These are phyloP conservation scores for Belonocnema kinseyi DNA, from an alignment of 1,140 invertebrate genomes.

Conservation along the genomic window DNA sequence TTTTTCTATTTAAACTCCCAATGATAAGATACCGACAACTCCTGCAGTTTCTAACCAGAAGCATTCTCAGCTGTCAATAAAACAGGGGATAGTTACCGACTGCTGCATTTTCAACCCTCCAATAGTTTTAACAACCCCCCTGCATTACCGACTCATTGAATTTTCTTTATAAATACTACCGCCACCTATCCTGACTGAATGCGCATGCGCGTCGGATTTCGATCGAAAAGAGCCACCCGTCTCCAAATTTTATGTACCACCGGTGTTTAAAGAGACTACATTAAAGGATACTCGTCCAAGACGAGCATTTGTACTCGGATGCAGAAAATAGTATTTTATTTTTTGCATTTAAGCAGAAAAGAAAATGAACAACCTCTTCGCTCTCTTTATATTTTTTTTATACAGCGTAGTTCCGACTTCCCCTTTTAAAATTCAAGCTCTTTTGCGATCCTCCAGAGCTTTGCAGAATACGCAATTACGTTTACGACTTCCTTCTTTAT, in stretches of 20 bases:
- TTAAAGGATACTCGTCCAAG: neutral
- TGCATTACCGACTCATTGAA: constrained; percentile 55
- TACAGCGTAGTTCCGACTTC: neutral
- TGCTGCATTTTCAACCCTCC: constrained; percentile 9
- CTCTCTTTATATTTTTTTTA: neutral
- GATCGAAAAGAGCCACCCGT: constrained; percentile 56
- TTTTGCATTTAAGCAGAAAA: neutral
- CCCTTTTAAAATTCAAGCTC: neutral
- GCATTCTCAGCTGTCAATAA: neutral
- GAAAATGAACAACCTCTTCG: neutral
- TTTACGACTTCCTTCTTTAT: constrained; percentile 30
- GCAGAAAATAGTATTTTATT: neutral
- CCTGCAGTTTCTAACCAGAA: neutral
- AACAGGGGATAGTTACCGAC: constrained; percentile 31
- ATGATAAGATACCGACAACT: constrained; percentile 3
- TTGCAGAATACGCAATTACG: constrained; percentile 20
- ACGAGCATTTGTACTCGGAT: neutral
- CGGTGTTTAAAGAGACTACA: neutral
- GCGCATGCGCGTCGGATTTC: constrained; percentile 69
- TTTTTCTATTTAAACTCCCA: neutral
- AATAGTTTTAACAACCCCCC: constrained; percentile 39
- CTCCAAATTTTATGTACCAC: constrained; percentile 32
- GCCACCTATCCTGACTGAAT: constrained; percentile 56
- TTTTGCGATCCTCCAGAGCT: constrained; percentile 8
- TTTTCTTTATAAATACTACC: constrained; percentile 31